Conservation (phyloP, 2,797 vertebrate genomes). For the Fratercula arctica region DNA sequence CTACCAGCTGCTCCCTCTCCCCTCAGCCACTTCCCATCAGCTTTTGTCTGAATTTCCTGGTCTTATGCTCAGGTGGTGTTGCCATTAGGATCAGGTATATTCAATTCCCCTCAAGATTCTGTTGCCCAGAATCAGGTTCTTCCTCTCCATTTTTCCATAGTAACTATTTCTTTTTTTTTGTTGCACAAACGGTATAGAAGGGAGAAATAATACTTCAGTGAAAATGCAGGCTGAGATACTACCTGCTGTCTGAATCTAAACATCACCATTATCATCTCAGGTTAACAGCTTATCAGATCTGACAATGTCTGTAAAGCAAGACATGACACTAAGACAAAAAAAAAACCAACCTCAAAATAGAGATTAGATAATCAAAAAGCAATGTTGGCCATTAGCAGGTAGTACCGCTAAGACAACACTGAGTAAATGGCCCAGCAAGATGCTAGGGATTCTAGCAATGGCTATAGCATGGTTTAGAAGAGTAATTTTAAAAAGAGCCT, state of each 20-base stretch:
- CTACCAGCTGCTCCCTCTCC: background rate
- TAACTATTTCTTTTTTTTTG: conserved; percentile 2
- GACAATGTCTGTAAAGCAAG: background rate
- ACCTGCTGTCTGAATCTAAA: background rate
- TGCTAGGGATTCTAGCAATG: background rate
- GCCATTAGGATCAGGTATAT: background rate
- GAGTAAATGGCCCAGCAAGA: background rate
- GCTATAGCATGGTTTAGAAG: background rate
- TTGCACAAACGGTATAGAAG: background rate
- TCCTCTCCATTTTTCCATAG: conserved; percentile 22
- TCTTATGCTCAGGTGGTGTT: background rate
- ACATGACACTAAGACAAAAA: background rate
- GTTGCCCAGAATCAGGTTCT: background rate
- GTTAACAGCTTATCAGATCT: background rate
- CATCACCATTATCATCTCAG: background rate
- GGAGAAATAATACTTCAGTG: background rate
- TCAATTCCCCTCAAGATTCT: background rate
- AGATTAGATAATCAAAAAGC: background rate
- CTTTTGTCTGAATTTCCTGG: background rate
- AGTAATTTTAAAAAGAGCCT: background rate
- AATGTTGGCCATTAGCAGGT: background rate
- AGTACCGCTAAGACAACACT: background rate
- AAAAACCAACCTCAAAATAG: background rate
- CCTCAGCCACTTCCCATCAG: background rate
- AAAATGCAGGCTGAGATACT: background rate